Conservation (phyloP, 2,888 invertebrate genomes). For the Nipponacmea schrenckii region DNA sequence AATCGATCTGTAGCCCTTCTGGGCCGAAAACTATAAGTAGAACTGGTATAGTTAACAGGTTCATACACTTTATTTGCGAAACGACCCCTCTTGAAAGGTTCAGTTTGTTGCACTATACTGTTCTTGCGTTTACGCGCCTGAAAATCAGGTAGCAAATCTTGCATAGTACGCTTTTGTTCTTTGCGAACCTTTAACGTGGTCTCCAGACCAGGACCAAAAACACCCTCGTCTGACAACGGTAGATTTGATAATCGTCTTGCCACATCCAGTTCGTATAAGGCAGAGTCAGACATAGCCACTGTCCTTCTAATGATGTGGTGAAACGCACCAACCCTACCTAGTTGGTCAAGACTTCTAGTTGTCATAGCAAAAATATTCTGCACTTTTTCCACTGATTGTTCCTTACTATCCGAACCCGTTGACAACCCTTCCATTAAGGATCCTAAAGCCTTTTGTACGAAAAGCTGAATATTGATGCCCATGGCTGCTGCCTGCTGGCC, state of each 20-base stretch:
- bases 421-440: not conserved
- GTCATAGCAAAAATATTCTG: not conserved
- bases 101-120: too few relatives aligned
- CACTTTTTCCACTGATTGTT: not conserved
- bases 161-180: constrained; percentile 29
- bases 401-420: not conserved
- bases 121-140: not conserved
- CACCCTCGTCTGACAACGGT: constrained; percentile 13
- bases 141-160: constrained; percentile 22
- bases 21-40: too few relatives aligned
- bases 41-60: too few relatives aligned
- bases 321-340: not conserved
- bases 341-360: not conserved
- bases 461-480: not conserved
- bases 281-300: not conserved
- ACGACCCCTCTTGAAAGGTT: too few relatives aligned
- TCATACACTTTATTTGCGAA: too few relatives aligned
- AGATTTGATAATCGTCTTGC: not conserved
- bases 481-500: not conserved
- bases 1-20: too few relatives aligned
- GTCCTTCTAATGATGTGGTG: not conserved
- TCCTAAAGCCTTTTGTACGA: not conserved
- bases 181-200: constrained; percentile 29
- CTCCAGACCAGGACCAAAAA: constrained; percentile 29
- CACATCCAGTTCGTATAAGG: not conserved